A percentile compares a stretch with the other conserved stretches of the same genome.
These are phyloP conservation scores for Drosophila kohkoa DNA, from an alignment of 1,140 invertebrate genomes.

Conservation along the genomic window DNA sequence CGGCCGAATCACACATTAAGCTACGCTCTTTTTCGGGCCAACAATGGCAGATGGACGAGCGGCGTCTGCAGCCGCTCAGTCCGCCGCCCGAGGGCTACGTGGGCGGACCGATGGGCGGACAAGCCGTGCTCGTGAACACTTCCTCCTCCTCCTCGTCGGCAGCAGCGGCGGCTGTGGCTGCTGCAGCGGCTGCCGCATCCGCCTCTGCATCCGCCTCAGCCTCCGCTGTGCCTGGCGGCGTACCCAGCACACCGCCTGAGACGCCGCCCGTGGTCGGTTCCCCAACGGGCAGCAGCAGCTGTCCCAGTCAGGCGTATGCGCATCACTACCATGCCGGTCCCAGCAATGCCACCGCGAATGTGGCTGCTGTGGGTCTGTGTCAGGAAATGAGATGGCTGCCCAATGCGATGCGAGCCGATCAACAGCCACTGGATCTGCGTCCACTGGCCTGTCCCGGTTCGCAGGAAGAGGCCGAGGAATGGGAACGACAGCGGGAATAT, in stretches of 20 bases:
- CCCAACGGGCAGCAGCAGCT: constrained; percentile 79
- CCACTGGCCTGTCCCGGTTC: constrained; percentile 88
- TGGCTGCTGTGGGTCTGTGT: constrained; percentile 87
- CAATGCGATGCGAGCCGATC: constrained; percentile 89
- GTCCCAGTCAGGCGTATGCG: constrained; percentile 67
- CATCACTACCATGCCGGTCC: constrained; percentile 80
- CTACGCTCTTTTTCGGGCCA: constrained; percentile 72
- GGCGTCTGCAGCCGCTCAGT: constrained; percentile 87
- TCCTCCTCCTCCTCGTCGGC: constrained; percentile 34
- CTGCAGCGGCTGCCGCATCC: constrained; percentile 34
- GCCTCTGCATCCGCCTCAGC: constrained; percentile 56
- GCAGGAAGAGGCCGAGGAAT: constrained; percentile 86
- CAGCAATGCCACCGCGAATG: constrained; percentile 85
- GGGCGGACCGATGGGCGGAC: constrained; percentile 84
- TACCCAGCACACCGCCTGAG: constrained; percentile 83
- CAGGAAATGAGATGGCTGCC: constrained; percentile 92
- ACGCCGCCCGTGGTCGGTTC: constrained; percentile 83
- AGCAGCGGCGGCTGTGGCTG: constrained; percentile 39
- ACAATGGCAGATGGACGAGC: constrained; percentile 86
- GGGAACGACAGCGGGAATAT: constrained; percentile 87
- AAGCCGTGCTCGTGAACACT: constrained; percentile 81
- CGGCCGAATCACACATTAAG: constrained; percentile 70
- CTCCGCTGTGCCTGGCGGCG: constrained; percentile 74
- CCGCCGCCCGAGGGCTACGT: constrained; percentile 87
- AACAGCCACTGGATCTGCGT: constrained; percentile 92